A percentile compares a stretch with the other conserved stretches of the same genome.
Evolutionary conservation across 1,140 invertebrate species (phyloP).

Genomic region (Lepeophtheirus salmonis): DNA sequence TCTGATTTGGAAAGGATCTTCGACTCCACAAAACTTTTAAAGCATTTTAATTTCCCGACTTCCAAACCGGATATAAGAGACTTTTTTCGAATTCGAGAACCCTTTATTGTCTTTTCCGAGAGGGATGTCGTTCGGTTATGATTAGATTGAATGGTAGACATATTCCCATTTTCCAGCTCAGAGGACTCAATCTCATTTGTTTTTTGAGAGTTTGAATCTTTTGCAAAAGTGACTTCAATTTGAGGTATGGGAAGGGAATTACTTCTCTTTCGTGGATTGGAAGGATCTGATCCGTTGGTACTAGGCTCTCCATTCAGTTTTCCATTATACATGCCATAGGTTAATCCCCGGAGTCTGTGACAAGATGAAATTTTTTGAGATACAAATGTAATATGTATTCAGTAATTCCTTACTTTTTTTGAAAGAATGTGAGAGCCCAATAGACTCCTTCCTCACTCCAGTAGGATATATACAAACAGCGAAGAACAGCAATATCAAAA

Average conservation of each 20-base stretch:
- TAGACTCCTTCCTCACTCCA: constrained; percentile 95
- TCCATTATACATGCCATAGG: neutral
- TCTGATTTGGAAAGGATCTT: constrained; percentile 75
- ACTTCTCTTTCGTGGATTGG: constrained; percentile 51
- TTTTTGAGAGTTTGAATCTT: constrained; percentile 7
- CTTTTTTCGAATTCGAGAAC: constrained; percentile 18
- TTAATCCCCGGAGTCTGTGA: neutral
- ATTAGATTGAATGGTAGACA: constrained; percentile 18
- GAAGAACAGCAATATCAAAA: constrained; percentile 79
- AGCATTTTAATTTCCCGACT: constrained; percentile 57
- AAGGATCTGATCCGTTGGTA: neutral
- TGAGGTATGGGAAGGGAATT: constrained; percentile 83
- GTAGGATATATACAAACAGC: constrained; percentile 87
- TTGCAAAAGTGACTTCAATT: constrained; percentile 55
- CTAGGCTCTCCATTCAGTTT: neutral
- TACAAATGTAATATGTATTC: no score
- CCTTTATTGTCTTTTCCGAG: constrained; percentile 19
- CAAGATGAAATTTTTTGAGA: no score
- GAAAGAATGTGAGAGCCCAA: constrained; percentile 87
- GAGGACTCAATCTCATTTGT: neutral
- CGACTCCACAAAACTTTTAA: constrained; percentile 71
- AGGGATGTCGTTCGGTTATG: constrained; percentile 20
- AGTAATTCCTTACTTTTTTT: constrained; percentile 50
- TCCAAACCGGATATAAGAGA: constrained; percentile 12
- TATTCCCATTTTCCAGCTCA: constrained; percentile 20